A percentile compares a stretch with the other conserved stretches of the same genome.
phyloP scores from a whole-genome alignment of 2,888 invertebrate species.

The Autographa gamma region DNA sequence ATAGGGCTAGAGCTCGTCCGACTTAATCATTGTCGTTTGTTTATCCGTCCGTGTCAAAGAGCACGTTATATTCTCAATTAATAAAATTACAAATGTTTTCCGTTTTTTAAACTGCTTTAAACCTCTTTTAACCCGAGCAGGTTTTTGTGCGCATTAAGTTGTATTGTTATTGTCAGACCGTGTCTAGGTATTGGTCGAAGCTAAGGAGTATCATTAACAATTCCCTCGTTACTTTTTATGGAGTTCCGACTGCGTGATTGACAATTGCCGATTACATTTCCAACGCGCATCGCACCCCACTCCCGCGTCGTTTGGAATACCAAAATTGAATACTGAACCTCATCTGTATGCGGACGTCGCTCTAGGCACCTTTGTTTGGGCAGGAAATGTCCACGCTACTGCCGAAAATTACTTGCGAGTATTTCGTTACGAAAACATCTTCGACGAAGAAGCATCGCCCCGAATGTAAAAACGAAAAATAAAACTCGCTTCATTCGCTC shows the following conservation, averaged over 20 bases:
- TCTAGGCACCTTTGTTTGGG: slow-evolving; percentile 85
- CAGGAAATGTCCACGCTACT: slow-evolving; percentile 84
- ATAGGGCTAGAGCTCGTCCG: slow-evolving; percentile 27
- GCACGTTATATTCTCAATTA: slow-evolving; percentile 27
- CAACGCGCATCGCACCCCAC: slow-evolving; percentile 75
- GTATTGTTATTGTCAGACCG: slow-evolving; percentile 15
- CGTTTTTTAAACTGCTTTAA: not conserved
- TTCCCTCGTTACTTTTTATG: slow-evolving; percentile 72
- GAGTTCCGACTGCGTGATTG: slow-evolving; percentile 82
- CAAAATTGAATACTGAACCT: slow-evolving; percentile 69
- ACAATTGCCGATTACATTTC: slow-evolving; percentile 84
- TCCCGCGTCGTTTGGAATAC: slow-evolving; percentile 75
- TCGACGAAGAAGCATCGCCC: slow-evolving; percentile 69
- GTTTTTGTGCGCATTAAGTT: not conserved
- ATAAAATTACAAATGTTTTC: not conserved
- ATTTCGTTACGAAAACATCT: slow-evolving; percentile 76
- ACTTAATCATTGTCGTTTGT: slow-evolving; percentile 45
- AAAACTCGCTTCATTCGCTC: slow-evolving; percentile 73
- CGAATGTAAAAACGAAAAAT: slow-evolving; percentile 76
- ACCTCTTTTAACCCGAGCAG: not conserved
- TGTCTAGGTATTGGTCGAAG: slow-evolving; percentile 6
- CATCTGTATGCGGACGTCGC: slow-evolving; percentile 82
- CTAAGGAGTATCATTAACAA: slow-evolving; percentile 55
- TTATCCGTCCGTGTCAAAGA: slow-evolving; percentile 33
- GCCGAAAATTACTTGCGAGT: slow-evolving; percentile 81